Conservation (phyloP, 1,140 invertebrate species). For the Plectrocnemia conspersa region DNA sequence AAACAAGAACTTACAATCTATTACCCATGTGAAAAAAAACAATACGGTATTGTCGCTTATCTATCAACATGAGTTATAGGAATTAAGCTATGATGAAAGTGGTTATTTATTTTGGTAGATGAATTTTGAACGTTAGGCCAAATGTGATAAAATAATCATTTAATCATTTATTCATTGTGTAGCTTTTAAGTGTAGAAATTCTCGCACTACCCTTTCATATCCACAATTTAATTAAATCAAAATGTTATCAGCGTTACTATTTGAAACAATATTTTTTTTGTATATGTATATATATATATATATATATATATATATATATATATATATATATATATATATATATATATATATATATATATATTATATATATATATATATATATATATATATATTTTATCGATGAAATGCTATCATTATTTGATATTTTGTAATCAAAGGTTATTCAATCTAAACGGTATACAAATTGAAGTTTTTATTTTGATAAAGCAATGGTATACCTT, state of each 20-base stretch:
- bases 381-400: background rate
- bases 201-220: background rate
- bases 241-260: background rate
- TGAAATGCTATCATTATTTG: background rate
- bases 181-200: background rate
- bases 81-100: too few species aligned
- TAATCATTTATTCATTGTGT: background rate
- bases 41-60: too few species aligned
- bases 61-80: too few species aligned
- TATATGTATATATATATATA: background rate
- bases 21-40: too few species aligned
- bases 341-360: slow-evolving; percentile 1
- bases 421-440: too few species aligned
- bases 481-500: too few species aligned
- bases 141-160: slow-evolving; percentile 1
- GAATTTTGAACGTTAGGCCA: too few species aligned
- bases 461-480: too few species aligned
- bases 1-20: too few species aligned
- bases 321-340: background rate
- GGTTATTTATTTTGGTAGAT: too few species aligned
- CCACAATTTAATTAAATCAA: background rate
- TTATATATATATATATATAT: background rate
- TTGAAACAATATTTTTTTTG: background rate
- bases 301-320: background rate
- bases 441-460: too few species aligned